Evolutionary conservation across 2,113 vertebrate genomes (phyloP), one percentile per base, ranked within the genome.

Genomic region (Micromys minutus): DNA sequence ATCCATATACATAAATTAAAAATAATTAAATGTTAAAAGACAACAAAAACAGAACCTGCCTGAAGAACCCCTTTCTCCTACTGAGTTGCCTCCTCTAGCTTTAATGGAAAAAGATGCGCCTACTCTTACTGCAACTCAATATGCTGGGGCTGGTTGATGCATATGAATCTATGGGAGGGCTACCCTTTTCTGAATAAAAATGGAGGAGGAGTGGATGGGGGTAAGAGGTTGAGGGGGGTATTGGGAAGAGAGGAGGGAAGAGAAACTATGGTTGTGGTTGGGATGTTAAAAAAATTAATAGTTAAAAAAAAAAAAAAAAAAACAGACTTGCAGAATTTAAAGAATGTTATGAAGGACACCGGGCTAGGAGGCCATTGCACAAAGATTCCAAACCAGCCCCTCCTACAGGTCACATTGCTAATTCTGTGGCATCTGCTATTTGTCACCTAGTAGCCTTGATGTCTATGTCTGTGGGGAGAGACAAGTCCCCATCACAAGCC

Each of bases 361-460:
- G 15, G 67, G 47, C 88, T 77, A 77, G 57, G 45, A 94, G 45
- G 50, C 29, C 72, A 31, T 0, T 21, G 47, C 22, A 34, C 77
- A 61, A 3, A 89, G 67, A 65, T 13, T 7, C 26, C 63, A 69
- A 29, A 42, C 6, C 3, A 3, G 55, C 9, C 47, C 29, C 22
- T 15, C 52, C 12, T 67, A 45, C 0, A 17, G 22, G 29, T 31
- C 4, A 29, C 31, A 6, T 8, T n/a, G 34, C 34, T 31, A 39
- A 3, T 55, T 45, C 36, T 24, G 29, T 34, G 8, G 3, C 12
- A 15, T 17, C n/a, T 42, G 13, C 36, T 12, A 2, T 29, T 36
- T 17, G 0, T 11, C 22, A 11, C 5, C 4, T 12, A n/a, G 10
- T 7, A 0, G 52, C 6, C 72, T 71, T n/a, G 2, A 5, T 3